phyloP scores from a whole-genome alignment of 1,140 invertebrate genomes.

The Microplitis demolitor region DNA sequence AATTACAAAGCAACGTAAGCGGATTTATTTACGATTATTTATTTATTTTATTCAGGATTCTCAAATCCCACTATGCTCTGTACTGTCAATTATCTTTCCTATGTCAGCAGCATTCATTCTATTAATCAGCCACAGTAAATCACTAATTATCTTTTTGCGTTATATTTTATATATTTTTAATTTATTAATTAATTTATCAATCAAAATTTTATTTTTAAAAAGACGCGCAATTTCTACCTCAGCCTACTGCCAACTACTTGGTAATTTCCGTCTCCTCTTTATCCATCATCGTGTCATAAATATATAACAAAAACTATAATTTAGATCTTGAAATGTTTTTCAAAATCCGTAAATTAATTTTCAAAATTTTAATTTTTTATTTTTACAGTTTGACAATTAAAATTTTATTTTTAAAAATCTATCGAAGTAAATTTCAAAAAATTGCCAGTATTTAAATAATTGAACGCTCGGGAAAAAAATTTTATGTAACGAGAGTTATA shows the following conservation, averaged over 20 bases:
- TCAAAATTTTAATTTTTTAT: too few species aligned
- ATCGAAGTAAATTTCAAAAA: too few species aligned
- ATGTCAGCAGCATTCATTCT: constrained; percentile 48
- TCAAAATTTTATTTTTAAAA: constrained; percentile 45
- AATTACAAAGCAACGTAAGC: neutral
- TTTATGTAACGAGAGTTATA: too few species aligned
- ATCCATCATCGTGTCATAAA: constrained; percentile 44
- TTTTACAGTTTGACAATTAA: too few species aligned
- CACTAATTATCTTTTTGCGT: constrained; percentile 54
- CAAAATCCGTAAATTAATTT: too few species aligned
- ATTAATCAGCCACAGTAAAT: constrained; percentile 50
- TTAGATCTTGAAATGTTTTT: too few species aligned
- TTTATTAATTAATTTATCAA: constrained; percentile 18
- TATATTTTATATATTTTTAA: constrained; percentile 48
- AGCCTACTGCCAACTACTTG: constrained; percentile 56
- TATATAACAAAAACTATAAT: constrained; percentile 13
- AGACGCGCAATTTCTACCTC: constrained; percentile 55
- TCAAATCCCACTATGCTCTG: constrained; percentile 20
- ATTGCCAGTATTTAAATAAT: too few species aligned
- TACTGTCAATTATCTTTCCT: constrained; percentile 45
- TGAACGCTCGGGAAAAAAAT: too few species aligned
- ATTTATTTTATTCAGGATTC: neutral
- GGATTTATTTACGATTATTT: neutral
- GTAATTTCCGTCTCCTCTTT: constrained; percentile 25
- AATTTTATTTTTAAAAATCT: too few species aligned